phyloP scores from a whole-genome alignment of 1,140 invertebrate genomes.

The Babylonia areolata region DNA sequence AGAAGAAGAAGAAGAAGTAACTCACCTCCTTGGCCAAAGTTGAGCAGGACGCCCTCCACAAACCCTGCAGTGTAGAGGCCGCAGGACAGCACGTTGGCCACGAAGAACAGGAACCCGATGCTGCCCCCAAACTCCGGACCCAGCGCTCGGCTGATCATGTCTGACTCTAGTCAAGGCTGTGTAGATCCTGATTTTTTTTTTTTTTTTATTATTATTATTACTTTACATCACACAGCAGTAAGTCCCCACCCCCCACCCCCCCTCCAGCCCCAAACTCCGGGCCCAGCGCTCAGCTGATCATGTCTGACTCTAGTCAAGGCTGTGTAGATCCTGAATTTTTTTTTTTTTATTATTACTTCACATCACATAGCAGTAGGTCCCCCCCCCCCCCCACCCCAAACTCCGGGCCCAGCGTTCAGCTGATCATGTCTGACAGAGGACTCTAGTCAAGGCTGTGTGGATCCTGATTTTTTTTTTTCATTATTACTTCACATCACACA shows the following conservation, averaged over 20 bases:
- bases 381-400: no score
- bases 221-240: no score
- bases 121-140: conserved; percentile 97
- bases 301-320: conserved; percentile 78
- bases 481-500: no score
- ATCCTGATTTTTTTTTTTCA: no score
- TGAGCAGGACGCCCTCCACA: conserved; percentile 95
- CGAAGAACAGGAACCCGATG: conserved; percentile 96
- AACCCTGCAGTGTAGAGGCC: conserved; percentile 96
- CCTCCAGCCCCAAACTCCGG: conserved; percentile 97
- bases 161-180: conserved; percentile 67
- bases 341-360: no score
- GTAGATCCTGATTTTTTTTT: no score
- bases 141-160: conserved; percentile 96
- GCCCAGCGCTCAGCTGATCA: conserved; percentile 97
- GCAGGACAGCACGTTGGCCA: conserved; percentile 96
- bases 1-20: no score
- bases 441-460: conserved; percentile 55
- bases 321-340: no score
- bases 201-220: no score
- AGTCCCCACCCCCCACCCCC: no score
- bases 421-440: conserved; percentile 95
- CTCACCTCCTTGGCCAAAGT: conserved; percentile 91
- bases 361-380: no score
- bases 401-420: conserved; percentile 95